Conservation (phyloP, 2,113 vertebrate species). For the Trachemys scripta region DNA sequence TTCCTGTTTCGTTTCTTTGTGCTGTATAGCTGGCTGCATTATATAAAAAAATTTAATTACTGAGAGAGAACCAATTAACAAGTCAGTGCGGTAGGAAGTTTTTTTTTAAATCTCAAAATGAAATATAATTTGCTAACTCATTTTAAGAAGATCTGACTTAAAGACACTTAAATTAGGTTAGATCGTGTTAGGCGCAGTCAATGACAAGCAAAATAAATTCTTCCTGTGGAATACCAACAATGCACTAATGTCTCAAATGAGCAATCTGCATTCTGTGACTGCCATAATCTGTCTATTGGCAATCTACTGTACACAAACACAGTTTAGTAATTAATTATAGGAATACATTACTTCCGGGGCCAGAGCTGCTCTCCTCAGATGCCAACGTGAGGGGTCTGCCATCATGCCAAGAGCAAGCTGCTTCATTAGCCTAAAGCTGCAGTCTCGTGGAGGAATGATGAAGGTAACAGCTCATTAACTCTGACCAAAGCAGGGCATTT, state of each 20-base stretch:
- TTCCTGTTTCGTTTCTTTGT: background rate
- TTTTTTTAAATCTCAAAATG: background rate
- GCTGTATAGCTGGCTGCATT: accelerated
- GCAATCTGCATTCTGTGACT: background rate
- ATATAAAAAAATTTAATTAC: background rate
- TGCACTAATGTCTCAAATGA: background rate
- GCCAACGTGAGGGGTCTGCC: background rate
- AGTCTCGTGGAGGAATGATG: background rate
- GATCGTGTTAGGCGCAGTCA: background rate
- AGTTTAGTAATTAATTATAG: background rate
- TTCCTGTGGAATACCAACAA: background rate
- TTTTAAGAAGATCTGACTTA: background rate
- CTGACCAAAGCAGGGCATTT: background rate
- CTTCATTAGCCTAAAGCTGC: background rate
- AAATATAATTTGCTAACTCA: background rate
- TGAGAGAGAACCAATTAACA: background rate
- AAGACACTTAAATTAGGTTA: background rate
- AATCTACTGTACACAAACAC: background rate
- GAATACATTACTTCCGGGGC: background rate
- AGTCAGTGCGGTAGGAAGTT: background rate
- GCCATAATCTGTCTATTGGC: background rate
- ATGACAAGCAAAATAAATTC: background rate
- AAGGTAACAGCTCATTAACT: background rate
- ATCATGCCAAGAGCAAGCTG: background rate
- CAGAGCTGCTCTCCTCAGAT: background rate